A percentile compares a stretch with the other conserved stretches of the same genome.
These are phyloP conservation scores for Bombyx mandarina DNA, from an alignment of 1,140 invertebrate species.

Conservation along the genomic window DNA sequence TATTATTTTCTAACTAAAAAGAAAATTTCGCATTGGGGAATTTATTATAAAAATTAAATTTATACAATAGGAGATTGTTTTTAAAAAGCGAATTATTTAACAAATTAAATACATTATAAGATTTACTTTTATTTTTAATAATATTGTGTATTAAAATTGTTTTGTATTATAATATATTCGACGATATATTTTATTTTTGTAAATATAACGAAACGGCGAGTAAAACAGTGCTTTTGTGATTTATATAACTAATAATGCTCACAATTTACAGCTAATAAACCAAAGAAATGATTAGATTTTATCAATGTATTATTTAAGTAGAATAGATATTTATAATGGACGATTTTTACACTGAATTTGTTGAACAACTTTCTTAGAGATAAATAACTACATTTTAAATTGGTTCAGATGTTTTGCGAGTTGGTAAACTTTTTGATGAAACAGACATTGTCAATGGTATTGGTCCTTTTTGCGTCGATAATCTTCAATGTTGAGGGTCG, in stretches of 20 bases:
- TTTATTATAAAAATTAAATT: no score
- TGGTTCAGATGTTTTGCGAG: no score
- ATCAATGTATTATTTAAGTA: constrained; percentile 2
- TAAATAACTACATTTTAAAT: no score
- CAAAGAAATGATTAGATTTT: constrained; percentile 41
- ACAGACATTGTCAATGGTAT: no score
- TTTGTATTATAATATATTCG: not conserved
- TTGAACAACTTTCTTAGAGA: no score
- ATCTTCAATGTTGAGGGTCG: no score
- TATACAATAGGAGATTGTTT: no score
- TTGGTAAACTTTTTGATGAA: no score
- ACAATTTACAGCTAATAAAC: constrained; percentile 46
- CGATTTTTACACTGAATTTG: no score
- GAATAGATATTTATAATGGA: not conserved
- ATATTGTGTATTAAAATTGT: constrained; percentile 5
- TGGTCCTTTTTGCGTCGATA: no score
- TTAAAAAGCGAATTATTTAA: constrained; percentile 1
- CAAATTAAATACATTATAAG: constrained; percentile 5
- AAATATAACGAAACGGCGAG: constrained; percentile 14
- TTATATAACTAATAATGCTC: constrained; percentile 26
- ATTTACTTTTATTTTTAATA: constrained; percentile 6
- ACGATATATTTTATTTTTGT: constrained; percentile 13
- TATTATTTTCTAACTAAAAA: no score
- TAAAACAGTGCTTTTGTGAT: constrained; percentile 1
- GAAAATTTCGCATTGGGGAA: no score